Base-by-base conservation (phyloP, 2,113 vertebrate genomes). In the Maccullochella peelii region DNA sequence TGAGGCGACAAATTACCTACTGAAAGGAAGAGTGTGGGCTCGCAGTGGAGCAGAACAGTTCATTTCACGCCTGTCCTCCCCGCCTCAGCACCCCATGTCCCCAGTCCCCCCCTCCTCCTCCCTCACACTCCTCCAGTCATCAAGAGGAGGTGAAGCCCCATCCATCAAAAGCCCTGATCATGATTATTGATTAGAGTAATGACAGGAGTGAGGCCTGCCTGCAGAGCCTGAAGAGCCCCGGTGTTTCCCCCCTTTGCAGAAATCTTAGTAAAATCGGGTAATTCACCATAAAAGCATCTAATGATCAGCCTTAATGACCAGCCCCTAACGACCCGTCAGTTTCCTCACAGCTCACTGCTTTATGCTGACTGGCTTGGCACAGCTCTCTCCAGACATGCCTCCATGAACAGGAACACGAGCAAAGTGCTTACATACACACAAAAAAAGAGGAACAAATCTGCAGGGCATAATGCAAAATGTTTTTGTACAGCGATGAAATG, bases 31-130 rank as follows among this genome's bases (percentile, higher is more conserved):
- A 97, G 97, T 96, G 95, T 96, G 95, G 94, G 94, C 92, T 96
- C 92, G 96, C 98, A 96, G 95, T 96, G 97, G 96, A 97, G 97
- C 97, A 97, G 97, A 99, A 99, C 97, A 98, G 97, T 98, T 99
- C 97, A 99, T 99, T 99, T 99, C 98, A 98, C 96, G 97, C 97
- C 96, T 99, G 97, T 98, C 98, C 97, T 97, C 96, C 95, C 95
- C 91, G 94, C 94, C 96, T 96, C 97, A 96, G 96, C 90, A 82
- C 88, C 92, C 90, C 62, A 59, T 65, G 66, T 84, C 73, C 84
- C 81, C 78, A 70, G 55, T 33, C 50, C 80, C 68, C 15, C 42
- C 73, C 11, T 33, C 85, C 71, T 38, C 77, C 72, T 30, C 62
- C 61, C 85, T 76, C 77, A 69, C 70, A 73, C 84, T 70, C 83